phyloP scores from a whole-genome alignment of 2,113 vertebrate species.

The Azemiops feae region DNA sequence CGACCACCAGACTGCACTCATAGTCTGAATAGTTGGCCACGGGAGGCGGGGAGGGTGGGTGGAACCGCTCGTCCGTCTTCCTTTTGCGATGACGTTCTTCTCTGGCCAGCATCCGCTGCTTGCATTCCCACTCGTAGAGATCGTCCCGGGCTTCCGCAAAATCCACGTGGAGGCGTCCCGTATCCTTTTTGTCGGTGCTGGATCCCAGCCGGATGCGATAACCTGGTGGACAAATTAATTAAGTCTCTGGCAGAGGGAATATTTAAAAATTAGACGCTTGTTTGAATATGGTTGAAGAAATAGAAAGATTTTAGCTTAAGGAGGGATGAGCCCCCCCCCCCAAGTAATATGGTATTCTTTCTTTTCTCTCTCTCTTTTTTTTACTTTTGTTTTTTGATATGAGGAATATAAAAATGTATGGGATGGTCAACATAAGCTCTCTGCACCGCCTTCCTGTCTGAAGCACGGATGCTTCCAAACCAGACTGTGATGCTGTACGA shows the following conservation, averaged over 20 bases:
- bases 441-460: too few relatives aligned
- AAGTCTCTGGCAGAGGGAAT: rapidly evolving
- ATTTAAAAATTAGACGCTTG: too few relatives aligned
- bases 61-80: conserved; percentile 85
- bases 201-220: conserved; percentile 92
- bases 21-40: conserved; percentile 95
- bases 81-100: conserved; percentile 89
- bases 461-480: too few relatives aligned
- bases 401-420: too few relatives aligned
- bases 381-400: too few relatives aligned
- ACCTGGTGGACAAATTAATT: conserved; percentile 63
- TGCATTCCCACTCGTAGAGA: conserved; percentile 96
- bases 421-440: too few relatives aligned
- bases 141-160: conserved; percentile 94
- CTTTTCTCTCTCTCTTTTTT: too few relatives aligned
- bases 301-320: too few relatives aligned
- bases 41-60: conserved; percentile 87
- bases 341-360: too few relatives aligned
- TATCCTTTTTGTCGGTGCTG: conserved; percentile 96
- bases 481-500: too few relatives aligned
- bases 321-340: too few relatives aligned
- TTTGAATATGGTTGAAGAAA: too few relatives aligned
- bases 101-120: conserved; percentile 89
- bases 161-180: conserved; percentile 90
- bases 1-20: conserved; percentile 88